Conservation (phyloP, 1,140 invertebrate species). For the Hycleus cichorii region DNA sequence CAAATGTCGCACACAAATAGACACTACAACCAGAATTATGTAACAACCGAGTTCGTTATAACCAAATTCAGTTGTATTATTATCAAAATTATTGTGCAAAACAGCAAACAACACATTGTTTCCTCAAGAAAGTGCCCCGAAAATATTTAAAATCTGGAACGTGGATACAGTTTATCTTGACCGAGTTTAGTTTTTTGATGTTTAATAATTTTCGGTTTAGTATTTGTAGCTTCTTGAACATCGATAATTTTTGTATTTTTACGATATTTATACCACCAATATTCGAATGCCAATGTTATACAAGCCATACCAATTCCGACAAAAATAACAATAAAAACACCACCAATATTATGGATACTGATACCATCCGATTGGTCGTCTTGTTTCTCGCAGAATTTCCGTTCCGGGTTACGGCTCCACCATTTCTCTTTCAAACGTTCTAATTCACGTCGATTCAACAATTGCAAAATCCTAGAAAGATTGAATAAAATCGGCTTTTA, state of each 20-base stretch:
- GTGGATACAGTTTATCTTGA: slow-evolving; percentile 9
- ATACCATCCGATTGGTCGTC: slow-evolving; percentile 94
- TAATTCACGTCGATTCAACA: slow-evolving; percentile 85
- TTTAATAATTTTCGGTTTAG: neutral
- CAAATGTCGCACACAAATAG: no score
- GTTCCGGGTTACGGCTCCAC: slow-evolving; percentile 84
- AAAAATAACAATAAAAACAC: slow-evolving; percentile 94
- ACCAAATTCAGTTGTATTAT: no score
- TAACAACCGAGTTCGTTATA: no score
- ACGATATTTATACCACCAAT: slow-evolving; percentile 85
- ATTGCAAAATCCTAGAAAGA: slow-evolving; percentile 71
- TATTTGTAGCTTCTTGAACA: slow-evolving; percentile 43
- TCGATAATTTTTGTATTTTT: slow-evolving; percentile 49
- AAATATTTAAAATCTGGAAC: slow-evolving; percentile 9
- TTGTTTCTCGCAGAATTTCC: slow-evolving; percentile 73
- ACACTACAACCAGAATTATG: no score
- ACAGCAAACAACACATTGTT: no score
- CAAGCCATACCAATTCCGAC: slow-evolving; percentile 88
- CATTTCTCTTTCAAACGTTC: slow-evolving; percentile 92
- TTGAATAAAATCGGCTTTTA: neutral
- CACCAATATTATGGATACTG: slow-evolving; percentile 94
- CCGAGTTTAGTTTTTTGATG: neutral
- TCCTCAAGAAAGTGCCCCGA: neutral
- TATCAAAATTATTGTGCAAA: no score
- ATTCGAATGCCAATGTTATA: slow-evolving; percentile 86